These are phyloP conservation scores for Anolis carolinensis DNA, from an alignment of 2,113 vertebrate species.

Conservation along the genomic window DNA sequence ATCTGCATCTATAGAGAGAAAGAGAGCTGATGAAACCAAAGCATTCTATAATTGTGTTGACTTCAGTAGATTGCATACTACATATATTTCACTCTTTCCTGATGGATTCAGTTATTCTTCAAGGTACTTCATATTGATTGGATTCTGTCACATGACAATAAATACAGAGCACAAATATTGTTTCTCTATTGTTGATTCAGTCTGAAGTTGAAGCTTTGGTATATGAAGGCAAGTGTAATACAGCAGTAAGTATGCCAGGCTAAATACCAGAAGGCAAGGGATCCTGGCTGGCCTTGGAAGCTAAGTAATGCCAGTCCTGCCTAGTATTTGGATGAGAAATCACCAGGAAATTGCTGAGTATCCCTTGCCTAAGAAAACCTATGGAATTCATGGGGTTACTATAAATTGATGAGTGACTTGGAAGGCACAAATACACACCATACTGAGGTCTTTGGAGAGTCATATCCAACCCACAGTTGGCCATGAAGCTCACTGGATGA, in stretches of 20 bases:
- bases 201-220: slow-evolving; percentile 39
- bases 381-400: no score
- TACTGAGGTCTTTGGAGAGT: not conserved
- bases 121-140: not conserved
- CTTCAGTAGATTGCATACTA: not conserved
- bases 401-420: no score
- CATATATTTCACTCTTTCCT: not conserved
- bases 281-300: no score
- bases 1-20: not conserved
- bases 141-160: not conserved
- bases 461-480: not conserved
- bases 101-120: not conserved
- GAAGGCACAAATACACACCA: no score
- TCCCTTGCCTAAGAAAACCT: no score
- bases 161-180: not conserved
- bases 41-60: not conserved
- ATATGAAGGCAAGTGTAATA: not conserved
- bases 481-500: not conserved
- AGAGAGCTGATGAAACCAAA: not conserved
- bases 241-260: not conserved
- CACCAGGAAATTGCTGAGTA: no score
- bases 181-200: slow-evolving; percentile 25
- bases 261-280: no score
- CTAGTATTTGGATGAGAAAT: no score
- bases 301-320: no score